A percentile compares a stretch with the other conserved stretches of the same genome.
Evolutionary conservation across 1,140 invertebrate genomes (phyloP).

Genomic region (Drosophila tani): DNA sequence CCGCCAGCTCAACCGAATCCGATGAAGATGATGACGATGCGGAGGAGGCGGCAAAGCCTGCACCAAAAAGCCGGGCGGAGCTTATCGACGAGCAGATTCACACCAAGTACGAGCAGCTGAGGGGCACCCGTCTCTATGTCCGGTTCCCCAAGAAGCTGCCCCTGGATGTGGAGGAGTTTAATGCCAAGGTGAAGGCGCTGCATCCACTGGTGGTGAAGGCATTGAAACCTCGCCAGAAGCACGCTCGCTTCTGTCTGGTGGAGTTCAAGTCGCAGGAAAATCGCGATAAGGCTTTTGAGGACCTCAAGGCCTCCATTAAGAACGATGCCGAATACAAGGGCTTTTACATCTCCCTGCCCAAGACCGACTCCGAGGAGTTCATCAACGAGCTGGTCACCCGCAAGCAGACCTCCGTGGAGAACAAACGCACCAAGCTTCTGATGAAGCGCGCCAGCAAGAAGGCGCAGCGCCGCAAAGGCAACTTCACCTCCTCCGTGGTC

Average conservation of each 20-base stretch:
- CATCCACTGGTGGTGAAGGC: slow-evolving; percentile 65
- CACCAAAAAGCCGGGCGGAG: slow-evolving; percentile 34
- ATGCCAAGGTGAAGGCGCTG: slow-evolving; percentile 53
- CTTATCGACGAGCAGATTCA: slow-evolving; percentile 59
- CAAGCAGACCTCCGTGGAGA: slow-evolving; percentile 68
- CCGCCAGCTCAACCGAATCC: slow-evolving; percentile 67
- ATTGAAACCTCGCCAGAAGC: slow-evolving; percentile 72
- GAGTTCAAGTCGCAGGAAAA: slow-evolving; percentile 65
- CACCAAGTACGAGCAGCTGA: slow-evolving; percentile 68
- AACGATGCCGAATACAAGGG: slow-evolving; percentile 48
- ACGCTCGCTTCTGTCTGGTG: slow-evolving; percentile 76
- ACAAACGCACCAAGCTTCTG: slow-evolving; percentile 60
- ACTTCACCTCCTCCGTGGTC: slow-evolving; percentile 72
- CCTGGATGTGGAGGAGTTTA: slow-evolving; percentile 59
- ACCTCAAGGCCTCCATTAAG: slow-evolving; percentile 50
- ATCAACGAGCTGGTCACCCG: slow-evolving; percentile 67
- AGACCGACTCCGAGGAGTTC: slow-evolving; percentile 75
- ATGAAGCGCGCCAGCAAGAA: slow-evolving; percentile 68
- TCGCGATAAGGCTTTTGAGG: slow-evolving; percentile 57
- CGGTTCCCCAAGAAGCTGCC: slow-evolving; percentile 76
- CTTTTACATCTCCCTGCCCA: slow-evolving; percentile 64
- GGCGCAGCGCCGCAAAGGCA: slow-evolving; percentile 36
- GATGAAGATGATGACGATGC: slow-evolving; percentile 59
- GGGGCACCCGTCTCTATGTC: slow-evolving; percentile 72
- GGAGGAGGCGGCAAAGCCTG: slow-evolving; percentile 17